Evolutionary conservation across 2,113 vertebrate species (phyloP).

Genomic region (Orientallactaga bullata): DNA sequence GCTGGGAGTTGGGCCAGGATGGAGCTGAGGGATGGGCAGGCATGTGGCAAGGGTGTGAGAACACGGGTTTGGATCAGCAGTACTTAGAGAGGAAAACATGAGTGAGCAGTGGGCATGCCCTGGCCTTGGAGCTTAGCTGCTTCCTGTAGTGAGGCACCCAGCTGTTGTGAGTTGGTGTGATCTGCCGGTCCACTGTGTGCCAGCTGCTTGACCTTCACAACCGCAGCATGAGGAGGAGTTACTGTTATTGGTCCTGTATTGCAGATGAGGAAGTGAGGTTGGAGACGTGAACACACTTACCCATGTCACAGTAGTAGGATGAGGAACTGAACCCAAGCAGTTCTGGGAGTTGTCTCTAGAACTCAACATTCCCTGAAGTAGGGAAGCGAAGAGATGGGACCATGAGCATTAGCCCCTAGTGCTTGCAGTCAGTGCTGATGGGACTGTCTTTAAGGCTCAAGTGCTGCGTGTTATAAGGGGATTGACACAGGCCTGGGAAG

Average conservation of each 20-base stretch:
- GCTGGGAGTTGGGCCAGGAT: neutral
- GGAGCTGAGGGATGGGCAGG: neutral
- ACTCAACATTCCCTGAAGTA: neutral
- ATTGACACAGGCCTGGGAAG: neutral
- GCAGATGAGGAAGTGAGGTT: neutral
- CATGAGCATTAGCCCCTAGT: neutral
- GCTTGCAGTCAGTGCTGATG: neutral
- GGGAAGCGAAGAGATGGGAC: neutral
- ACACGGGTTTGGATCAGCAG: neutral
- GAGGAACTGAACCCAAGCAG: neutral
- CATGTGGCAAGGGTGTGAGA: neutral
- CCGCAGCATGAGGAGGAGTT: neutral
- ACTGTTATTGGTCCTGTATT: rapidly evolving
- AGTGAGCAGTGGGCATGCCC: neutral
- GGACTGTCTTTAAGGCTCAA: neutral
- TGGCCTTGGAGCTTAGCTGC: neutral
- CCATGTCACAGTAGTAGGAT: neutral
- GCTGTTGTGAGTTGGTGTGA: neutral
- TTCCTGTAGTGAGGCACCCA: neutral
- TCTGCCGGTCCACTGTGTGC: neutral
- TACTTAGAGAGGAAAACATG: neutral
- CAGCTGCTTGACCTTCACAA: neutral
- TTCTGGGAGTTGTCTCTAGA: neutral
- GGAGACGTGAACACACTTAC: neutral
- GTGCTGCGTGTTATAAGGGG: neutral